Base-by-base conservation (phyloP, 2,888 invertebrate species). In the Elmis aenea region DNA sequence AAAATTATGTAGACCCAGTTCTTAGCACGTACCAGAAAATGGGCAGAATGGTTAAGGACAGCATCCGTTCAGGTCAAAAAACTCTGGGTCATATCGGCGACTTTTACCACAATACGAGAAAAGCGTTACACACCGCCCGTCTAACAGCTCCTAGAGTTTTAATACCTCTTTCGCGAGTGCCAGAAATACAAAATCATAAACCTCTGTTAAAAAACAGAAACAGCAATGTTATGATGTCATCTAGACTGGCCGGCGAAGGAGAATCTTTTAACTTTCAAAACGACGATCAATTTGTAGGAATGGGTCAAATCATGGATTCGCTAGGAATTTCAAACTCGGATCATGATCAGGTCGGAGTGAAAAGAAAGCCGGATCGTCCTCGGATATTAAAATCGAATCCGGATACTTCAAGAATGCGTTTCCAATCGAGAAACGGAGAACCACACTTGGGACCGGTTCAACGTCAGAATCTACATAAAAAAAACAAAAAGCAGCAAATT, bases 21-120 rank as follows among this genome's bases (percentile, higher is more conserved):
- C n/a, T n/a, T n/a, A n/a, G n/a, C n/a, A 52, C 52, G 0, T 56
- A 52, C 26, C 40, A 50, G 31, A 54, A 51, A 39, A 53, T 66
- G 3, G 64, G 66, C 1, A 36, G 52, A 4, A 58, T 62, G 12
- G 42, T 68, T 2, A 47, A 63, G 32, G 58, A 61, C 5, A 62
- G 62, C 31, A 54, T 68, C 4, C 51, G 53, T 36, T 64, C 64
- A 11, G 52, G 66, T 3, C 63, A 64, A 43, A 57, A 66, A 29
- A 58, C 64, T 2, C 38, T 64, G 13, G 36, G 42, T 4, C 67
- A 67, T 37, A 51, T 61, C 2, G 57, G 55, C 8, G 58, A 65
- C 32, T 50, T 56, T 10, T 62, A 62, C 1, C 58, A 60, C 26
- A 62, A 62, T 41, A 63, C 63, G 1, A 57, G 54, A 42, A 62